These are phyloP conservation scores for Perca fluviatilis DNA, from an alignment of 2,113 vertebrate genomes.

Conservation along the genomic window DNA sequence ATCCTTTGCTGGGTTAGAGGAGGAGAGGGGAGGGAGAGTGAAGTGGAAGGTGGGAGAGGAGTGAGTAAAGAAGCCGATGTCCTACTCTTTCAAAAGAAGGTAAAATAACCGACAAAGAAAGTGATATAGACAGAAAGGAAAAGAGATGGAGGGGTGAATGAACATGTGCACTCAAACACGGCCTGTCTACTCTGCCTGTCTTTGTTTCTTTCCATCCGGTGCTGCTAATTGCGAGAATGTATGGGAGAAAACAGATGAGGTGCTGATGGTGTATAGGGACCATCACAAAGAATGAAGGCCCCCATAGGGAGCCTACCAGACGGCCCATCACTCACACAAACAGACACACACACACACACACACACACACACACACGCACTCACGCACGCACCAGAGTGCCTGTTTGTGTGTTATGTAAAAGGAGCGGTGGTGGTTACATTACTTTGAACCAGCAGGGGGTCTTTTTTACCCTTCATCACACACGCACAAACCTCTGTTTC, in stretches of 20 bases:
- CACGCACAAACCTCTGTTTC: slow-evolving; percentile 31
- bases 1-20: slow-evolving; percentile 64
- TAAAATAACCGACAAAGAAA: slow-evolving; percentile 30
- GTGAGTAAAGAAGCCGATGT: slow-evolving; percentile 24
- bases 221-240: slow-evolving; percentile 87
- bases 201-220: slow-evolving; percentile 45
- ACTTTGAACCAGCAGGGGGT: slow-evolving; percentile 68
- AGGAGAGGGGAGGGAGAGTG: slow-evolving; percentile 30
- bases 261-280: slow-evolving; percentile 86
- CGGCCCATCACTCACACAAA: slow-evolving; percentile 67
- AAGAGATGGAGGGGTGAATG: slow-evolving; percentile 32
- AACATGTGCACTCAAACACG: slow-evolving; percentile 18
- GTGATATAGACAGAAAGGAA: slow-evolving; percentile 23
- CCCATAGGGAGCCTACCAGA: slow-evolving; percentile 81
- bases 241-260: slow-evolving; percentile 85
- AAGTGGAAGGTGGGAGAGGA: slow-evolving; percentile 2
- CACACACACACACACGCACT: slow-evolving; percentile 17
- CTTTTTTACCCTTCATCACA: slow-evolving; percentile 40
- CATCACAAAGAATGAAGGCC: slow-evolving; percentile 85
- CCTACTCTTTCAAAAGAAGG: slow-evolving; percentile 32
- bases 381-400: neutral
- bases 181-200: slow-evolving; percentile 11
- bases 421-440: slow-evolving; percentile 24
- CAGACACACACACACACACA: slow-evolving; percentile 10
- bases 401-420: slow-evolving; percentile 63